Conservation (phyloP, 2,113 vertebrate genomes). For the Synodontis membranacea region DNA sequence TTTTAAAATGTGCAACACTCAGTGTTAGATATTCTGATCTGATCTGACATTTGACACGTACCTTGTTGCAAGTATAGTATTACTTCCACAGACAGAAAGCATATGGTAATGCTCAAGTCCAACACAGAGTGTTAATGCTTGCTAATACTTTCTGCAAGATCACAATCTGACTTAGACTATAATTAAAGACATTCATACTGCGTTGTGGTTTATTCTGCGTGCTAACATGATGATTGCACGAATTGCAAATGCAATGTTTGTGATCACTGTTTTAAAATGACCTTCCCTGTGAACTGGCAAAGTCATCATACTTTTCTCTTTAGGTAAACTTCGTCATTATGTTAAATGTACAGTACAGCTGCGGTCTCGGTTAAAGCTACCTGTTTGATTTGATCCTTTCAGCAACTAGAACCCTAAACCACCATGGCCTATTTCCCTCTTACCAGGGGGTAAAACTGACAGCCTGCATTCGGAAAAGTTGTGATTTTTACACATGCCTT, state of each 20-base stretch:
- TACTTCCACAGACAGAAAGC: slow-evolving; percentile 24
- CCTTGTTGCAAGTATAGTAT: background rate
- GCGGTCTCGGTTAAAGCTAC: slow-evolving; percentile 8
- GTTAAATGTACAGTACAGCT: slow-evolving; percentile 28
- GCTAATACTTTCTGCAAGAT: background rate
- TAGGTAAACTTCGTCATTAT: slow-evolving; percentile 19
- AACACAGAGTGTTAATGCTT: background rate
- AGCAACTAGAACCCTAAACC: slow-evolving; percentile 12
- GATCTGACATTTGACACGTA: slow-evolving; percentile 17
- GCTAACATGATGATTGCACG: background rate
- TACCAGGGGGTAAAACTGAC: slow-evolving; percentile 32
- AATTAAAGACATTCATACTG: background rate
- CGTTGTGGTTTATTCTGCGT: background rate
- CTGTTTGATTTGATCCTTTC: slow-evolving; percentile 27
- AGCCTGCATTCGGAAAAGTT: slow-evolving; percentile 38
- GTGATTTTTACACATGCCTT: slow-evolving; percentile 42
- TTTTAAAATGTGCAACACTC: slow-evolving; percentile 25
- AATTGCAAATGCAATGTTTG: background rate
- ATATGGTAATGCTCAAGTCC: slow-evolving; percentile 18
- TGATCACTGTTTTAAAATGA: background rate
- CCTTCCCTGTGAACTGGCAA: slow-evolving; percentile 1
- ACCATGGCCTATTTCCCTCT: slow-evolving; percentile 11
- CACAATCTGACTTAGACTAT: background rate
- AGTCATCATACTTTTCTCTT: slow-evolving; percentile 9
- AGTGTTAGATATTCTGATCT: slow-evolving; percentile 24